Percentiles rank a stretch among this genome's conserved stretches.
phyloP scores from a whole-genome alignment of 2,113 vertebrate genomes.

The Poeciliopsis occidentalis region DNA sequence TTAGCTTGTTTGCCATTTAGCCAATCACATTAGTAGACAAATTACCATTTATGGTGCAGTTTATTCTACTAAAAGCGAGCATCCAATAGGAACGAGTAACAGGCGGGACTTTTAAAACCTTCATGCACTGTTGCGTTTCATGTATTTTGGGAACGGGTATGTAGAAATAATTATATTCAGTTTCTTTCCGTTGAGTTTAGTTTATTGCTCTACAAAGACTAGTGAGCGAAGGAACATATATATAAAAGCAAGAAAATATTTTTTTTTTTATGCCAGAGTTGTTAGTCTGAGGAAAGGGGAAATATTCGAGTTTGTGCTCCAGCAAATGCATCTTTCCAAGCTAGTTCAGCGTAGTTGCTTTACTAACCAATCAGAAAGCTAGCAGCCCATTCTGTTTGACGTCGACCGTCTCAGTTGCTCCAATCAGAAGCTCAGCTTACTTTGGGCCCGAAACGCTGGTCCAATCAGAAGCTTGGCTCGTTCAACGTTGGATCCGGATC shows the following conservation, averaged over 20 bases:
- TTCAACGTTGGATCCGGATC: slow-evolving; percentile 58
- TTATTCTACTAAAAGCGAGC: slow-evolving; percentile 32
- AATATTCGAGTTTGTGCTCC: neutral
- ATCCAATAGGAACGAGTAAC: slow-evolving; percentile 44
- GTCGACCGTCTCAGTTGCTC: neutral
- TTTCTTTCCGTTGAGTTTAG: neutral
- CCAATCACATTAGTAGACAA: slow-evolving; percentile 39
- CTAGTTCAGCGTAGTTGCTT: neutral
- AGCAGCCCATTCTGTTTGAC: neutral
- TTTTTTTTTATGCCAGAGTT: neutral
- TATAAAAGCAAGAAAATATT: neutral
- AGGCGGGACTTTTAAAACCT: neutral
- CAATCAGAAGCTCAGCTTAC: neutral
- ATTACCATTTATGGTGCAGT: slow-evolving; percentile 68
- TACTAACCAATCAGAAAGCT: slow-evolving; percentile 27
- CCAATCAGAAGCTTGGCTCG: slow-evolving; percentile 42
- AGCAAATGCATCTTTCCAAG: neutral
- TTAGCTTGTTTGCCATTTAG: slow-evolving; percentile 31
- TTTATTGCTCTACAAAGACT: neutral
- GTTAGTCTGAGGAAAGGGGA: rapidly evolving
- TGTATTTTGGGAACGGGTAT: neutral
- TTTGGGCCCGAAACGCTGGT: neutral
- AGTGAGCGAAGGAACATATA: neutral
- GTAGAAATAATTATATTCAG: neutral
- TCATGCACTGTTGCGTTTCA: neutral